Percentiles rank a stretch among this genome's conserved stretches.
Conservation (phyloP, 2,113 vertebrate species). For the Anoplopoma fimbria region DNA sequence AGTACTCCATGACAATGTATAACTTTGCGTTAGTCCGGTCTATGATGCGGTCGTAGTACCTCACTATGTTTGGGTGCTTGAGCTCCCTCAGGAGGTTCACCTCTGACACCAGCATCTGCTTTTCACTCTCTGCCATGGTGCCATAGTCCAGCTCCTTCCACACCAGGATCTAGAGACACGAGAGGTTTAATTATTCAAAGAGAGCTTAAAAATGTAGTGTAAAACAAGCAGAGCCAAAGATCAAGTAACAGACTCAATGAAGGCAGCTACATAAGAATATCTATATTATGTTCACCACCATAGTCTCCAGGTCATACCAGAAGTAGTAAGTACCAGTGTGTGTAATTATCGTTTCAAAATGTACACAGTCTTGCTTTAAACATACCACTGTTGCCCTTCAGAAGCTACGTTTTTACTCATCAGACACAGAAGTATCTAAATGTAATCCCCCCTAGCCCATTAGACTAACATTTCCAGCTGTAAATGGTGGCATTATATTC, state of each 20-base stretch:
- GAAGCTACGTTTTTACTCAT: neutral
- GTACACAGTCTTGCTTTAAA: neutral
- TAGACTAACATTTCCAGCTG: neutral
- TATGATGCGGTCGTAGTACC: conserved; percentile 95
- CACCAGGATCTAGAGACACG: conserved; percentile 87
- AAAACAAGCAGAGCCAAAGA: no score
- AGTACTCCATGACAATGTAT: conserved; percentile 98
- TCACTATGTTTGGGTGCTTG: conserved; percentile 94
- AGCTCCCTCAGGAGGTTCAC: conserved; percentile 96
- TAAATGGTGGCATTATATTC: neutral
- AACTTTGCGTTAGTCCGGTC: conserved; percentile 90
- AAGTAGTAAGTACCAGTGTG: neutral
- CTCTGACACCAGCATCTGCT: conserved; percentile 97
- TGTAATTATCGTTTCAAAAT: neutral
- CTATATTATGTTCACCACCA: neutral
- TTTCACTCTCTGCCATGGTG: conserved; percentile 92
- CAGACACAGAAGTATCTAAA: neutral
- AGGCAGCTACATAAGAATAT: neutral
- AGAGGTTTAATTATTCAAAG: neutral
- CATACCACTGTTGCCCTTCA: neutral
- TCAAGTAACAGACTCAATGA: neutral
- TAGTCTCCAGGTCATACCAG: neutral
- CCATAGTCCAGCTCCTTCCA: conserved; percentile 99
- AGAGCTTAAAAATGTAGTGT: neutral
- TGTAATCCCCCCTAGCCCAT: no score